Percentiles rank a stretch among this genome's conserved stretches.
These are phyloP conservation scores for Leptopilina boulardi DNA, from an alignment of 1,140 invertebrate species.

Conservation along the genomic window DNA sequence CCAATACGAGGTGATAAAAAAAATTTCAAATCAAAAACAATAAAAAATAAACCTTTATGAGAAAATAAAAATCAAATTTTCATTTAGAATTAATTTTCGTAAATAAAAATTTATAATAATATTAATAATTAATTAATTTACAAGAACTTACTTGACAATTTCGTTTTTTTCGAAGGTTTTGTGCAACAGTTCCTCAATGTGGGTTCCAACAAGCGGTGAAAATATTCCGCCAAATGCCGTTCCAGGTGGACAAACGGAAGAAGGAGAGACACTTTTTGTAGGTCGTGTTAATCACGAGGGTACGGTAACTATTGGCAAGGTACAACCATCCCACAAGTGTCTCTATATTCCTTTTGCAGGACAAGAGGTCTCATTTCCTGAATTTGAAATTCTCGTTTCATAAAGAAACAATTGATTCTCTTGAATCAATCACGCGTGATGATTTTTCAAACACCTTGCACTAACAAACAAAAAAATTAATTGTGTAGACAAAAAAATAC, in stretches of 20 bases:
- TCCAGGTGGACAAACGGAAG: slow-evolving; percentile 83
- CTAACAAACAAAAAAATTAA: background rate
- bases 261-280: slow-evolving; percentile 84
- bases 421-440: background rate
- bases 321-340: slow-evolving; percentile 83
- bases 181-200: slow-evolving; percentile 78
- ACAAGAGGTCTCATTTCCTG: slow-evolving; percentile 82
- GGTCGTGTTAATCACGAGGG: slow-evolving; percentile 83
- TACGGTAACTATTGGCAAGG: slow-evolving; percentile 82
- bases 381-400: slow-evolving; percentile 84
- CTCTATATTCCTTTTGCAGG: slow-evolving; percentile 86
- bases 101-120: background rate
- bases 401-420: slow-evolving; percentile 24
- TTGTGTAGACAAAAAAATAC: background rate
- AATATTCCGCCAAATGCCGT: slow-evolving; percentile 84
- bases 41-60: background rate
- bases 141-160: slow-evolving; percentile 6
- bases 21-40: background rate
- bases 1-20: slow-evolving; percentile 82
- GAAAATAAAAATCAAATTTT: background rate
- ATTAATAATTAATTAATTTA: slow-evolving; percentile 9
- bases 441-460: background rate
- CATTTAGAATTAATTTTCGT: too few species aligned
- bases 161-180: slow-evolving; percentile 74
- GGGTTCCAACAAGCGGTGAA: slow-evolving; percentile 79